Base-by-base conservation (phyloP, 2,797 vertebrate species). In the Chaetodon trifasciatus region DNA sequence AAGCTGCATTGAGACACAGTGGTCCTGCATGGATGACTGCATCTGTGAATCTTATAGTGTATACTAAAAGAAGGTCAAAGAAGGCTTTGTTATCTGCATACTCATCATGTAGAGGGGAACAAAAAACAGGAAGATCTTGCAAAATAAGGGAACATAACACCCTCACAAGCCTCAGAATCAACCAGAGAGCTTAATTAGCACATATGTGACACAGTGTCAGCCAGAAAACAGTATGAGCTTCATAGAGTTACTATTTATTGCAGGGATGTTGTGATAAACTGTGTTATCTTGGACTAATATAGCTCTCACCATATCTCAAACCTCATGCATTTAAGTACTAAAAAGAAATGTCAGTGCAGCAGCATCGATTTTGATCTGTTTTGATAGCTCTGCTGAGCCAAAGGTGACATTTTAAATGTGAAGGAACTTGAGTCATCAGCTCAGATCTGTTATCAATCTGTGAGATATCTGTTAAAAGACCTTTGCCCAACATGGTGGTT, bases 81-180 rank as follows among this genome's bases (percentile, higher is more conserved):
- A 28, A 11, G 8, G 9, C 17, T 53, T 37, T 70, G 6, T 32
- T 35, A 37, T 32, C 12, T 9, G 16, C 35, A 1, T 24, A 8
- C 11, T 21, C 4, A 6, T 1, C 4, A 15, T 53, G 21, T 16
- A 50, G 2, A 23, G 5, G 13, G 19, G 11, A 44, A 58, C 17
- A 47, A 28, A 73, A 74, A 49, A 52, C 40, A 53, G 60, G 39
- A 65, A 74, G 46, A 47, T 40, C n/a, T 64, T 65, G 9, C 21
- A 50, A n/a, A n/a, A 56, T 15, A 11, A 64, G 47, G 10, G 10
- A 55, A 21, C 1, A 19, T 5, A 46, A 9, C 12, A n/a, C 2
- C 11, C 28, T 12, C 9, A 65, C 19, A 46, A 23, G 24, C 13
- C 21, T 68, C 2, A 19, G 44, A 67, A 50, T 56, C 49, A 37